Evolutionary conservation across 2,113 vertebrate species (phyloP), one percentile per base, ranked within the genome.

Genomic region (Accipiter cooperii): DNA sequence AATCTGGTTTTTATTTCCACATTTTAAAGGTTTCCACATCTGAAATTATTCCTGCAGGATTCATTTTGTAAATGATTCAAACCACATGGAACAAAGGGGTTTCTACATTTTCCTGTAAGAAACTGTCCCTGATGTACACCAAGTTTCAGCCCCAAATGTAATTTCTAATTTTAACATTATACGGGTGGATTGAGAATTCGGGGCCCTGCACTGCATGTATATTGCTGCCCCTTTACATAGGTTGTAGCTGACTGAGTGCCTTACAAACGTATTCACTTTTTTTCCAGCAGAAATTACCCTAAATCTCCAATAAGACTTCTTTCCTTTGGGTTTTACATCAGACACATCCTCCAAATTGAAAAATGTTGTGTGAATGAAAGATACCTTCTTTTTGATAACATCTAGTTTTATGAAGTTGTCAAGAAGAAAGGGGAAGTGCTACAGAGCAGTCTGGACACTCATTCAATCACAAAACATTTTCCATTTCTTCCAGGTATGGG

Each of bases 41-140:
- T 97, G 90, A 96, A 97, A 95, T 93, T 94, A 96, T 95, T 97
- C 94, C 96, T 97, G 40, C 55, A 98, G 97, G 97, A 97, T 92
- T 96, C 73, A 91, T 97, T 96, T 90, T 82, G 75, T 78, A 92
- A 93, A 78, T 96, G 52, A 97, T 96, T 97, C 57, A 77, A 97
- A 97, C 92, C 96, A 95, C 81, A 94, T 96, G 94, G 89, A 96
- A 91, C 54, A 84, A 91, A 89, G 40, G 40, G 57, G 83, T 36
- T 96, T 96, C 87, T 87, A 46, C n/a, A 68, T 93, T 94, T 96
- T 92, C 96, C 89, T 97, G 55, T 70, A 96, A 96, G 88, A 91
- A 96, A 84, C 69, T 84, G 90, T 90, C 94, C 70, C 89, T 94
- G 87, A 92, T 91, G 92, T 61, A 85, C 75, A 91, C 14, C 6